Conservation (phyloP, 1,140 invertebrate genomes). For the Drosophila malerkotliana region DNA sequence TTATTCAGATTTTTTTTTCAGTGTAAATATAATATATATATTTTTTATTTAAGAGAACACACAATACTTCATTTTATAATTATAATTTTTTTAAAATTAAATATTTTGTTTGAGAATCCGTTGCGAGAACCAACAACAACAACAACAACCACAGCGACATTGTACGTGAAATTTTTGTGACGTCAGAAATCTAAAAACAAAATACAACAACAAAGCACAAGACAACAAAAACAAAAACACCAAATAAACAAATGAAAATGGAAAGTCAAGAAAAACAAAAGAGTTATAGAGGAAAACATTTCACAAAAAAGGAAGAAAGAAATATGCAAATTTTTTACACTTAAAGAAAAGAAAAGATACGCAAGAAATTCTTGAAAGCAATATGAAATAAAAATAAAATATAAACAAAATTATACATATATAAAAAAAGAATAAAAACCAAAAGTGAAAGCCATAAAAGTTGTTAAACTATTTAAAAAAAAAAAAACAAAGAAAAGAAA, state of each 20-base stretch:
- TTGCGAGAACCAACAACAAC: slow-evolving; percentile 69
- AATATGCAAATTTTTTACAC: slow-evolving; percentile 48
- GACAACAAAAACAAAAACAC: slow-evolving; percentile 37
- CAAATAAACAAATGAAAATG: slow-evolving; percentile 21
- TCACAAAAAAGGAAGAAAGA: slow-evolving; percentile 6
- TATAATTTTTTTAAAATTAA: background rate
- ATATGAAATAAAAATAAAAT: slow-evolving; percentile 24
- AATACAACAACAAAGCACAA: slow-evolving; percentile 28
- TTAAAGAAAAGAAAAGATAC: slow-evolving; percentile 21
- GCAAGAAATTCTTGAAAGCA: slow-evolving; percentile 34
- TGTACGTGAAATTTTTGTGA: slow-evolving; percentile 76
- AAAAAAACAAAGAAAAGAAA: slow-evolving; percentile 17
- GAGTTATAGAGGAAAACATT: slow-evolving; percentile 29
- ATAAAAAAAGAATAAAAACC: slow-evolving; percentile 7
- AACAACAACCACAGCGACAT: slow-evolving; percentile 56
- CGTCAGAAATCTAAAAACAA: slow-evolving; percentile 75
- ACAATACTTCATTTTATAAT: background rate
- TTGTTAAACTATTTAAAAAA: slow-evolving; percentile 46
- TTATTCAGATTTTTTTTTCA: slow-evolving; percentile 23
- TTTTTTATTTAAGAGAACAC: slow-evolving; percentile 2
- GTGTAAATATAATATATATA: slow-evolving; percentile 7
- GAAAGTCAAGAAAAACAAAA: slow-evolving; percentile 21
- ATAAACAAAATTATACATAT: slow-evolving; percentile 11
- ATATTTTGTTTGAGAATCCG: slow-evolving; percentile 73
- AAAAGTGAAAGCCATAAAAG: slow-evolving; percentile 29